Percentiles rank a stretch among this genome's conserved stretches.
phyloP scores from a whole-genome alignment of 2,113 vertebrate species.

The Setophaga kirtlandii region DNA sequence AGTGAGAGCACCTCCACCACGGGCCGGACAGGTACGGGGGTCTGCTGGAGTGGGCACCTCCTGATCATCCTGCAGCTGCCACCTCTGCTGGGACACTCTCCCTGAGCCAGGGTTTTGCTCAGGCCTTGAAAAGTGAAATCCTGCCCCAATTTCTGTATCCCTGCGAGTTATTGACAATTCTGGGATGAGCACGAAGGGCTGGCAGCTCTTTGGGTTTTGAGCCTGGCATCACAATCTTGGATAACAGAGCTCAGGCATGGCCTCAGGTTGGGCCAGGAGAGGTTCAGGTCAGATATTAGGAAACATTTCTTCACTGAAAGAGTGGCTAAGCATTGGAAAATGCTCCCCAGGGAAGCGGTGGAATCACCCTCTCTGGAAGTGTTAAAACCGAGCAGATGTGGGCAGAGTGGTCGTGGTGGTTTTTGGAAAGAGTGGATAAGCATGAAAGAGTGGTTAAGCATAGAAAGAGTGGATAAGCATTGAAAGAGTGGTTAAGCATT shows the following conservation, averaged over 20 bases:
- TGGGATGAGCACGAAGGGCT: neutral
- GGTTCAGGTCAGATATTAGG: neutral
- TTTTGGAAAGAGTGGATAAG: neutral
- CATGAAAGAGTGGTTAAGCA: too few species aligned
- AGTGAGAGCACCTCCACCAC: conserved; percentile 76
- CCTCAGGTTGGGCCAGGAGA: neutral
- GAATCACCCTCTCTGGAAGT: neutral
- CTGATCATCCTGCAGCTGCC: accelerated
- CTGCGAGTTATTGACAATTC: neutral
- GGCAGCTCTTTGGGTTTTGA: accelerated
- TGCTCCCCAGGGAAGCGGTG: too few species aligned
- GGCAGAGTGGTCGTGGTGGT: accelerated
- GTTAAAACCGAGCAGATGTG: accelerated
- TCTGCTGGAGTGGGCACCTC: accelerated
- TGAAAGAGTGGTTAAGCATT: too few species aligned
- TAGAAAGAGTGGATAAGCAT: too few species aligned
- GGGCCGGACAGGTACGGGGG: conserved; percentile 79
- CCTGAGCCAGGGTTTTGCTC: neutral
- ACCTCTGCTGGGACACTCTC: accelerated
- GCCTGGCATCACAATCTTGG: accelerated
- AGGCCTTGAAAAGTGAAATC: neutral
- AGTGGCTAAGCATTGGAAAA: neutral
- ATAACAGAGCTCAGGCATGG: neutral
- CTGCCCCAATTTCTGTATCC: accelerated
- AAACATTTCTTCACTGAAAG: neutral